These are phyloP conservation scores for Acronicta aceris DNA, from an alignment of 2,888 invertebrate genomes.

Conservation along the genomic window DNA sequence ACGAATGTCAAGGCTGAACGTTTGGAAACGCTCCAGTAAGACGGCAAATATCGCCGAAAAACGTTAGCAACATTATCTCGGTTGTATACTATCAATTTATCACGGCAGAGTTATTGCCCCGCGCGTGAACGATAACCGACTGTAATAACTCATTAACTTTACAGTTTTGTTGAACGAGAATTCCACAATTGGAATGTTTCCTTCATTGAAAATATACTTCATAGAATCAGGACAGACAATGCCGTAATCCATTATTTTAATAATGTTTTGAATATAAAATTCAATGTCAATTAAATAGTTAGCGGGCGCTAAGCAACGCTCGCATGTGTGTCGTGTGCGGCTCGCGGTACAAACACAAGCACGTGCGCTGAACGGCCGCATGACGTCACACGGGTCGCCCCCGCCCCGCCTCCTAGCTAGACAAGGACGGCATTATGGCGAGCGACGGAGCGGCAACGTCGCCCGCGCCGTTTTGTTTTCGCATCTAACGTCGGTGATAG, in stretches of 20 bases:
- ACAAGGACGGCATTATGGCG: slow-evolving; percentile 66
- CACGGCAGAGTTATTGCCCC: slow-evolving; percentile 21
- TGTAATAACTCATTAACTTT: slow-evolving; percentile 40
- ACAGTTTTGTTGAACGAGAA: slow-evolving; percentile 19
- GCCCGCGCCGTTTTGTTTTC: slow-evolving; percentile 84
- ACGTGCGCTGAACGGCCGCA: slow-evolving; percentile 81
- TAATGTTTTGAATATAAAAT: slow-evolving; percentile 61
- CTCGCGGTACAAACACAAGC: slow-evolving; percentile 86
- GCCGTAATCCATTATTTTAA: slow-evolving; percentile 10
- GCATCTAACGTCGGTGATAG: slow-evolving; percentile 82
- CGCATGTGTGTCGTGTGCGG: slow-evolving; percentile 80
- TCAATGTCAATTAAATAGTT: slow-evolving; percentile 73
- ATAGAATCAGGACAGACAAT: neutral
- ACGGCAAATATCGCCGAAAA: slow-evolving; percentile 53
- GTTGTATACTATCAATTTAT: slow-evolving; percentile 37
- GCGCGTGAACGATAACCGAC: slow-evolving; percentile 54
- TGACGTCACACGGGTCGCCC: slow-evolving; percentile 82
- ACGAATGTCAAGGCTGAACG: slow-evolving; percentile 86
- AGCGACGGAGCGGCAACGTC: slow-evolving; percentile 76
- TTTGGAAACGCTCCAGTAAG: slow-evolving; percentile 83
- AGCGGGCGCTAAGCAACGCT: slow-evolving; percentile 66
- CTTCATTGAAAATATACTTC: slow-evolving; percentile 5
- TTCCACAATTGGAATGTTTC: neutral
- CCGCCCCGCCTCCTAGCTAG: slow-evolving; percentile 76
- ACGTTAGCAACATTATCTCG: slow-evolving; percentile 26